Evolutionary conservation across 2,888 invertebrate genomes (phyloP), one percentile per base, ranked within the genome.

Genomic region (Salticus scenicus): DNA sequence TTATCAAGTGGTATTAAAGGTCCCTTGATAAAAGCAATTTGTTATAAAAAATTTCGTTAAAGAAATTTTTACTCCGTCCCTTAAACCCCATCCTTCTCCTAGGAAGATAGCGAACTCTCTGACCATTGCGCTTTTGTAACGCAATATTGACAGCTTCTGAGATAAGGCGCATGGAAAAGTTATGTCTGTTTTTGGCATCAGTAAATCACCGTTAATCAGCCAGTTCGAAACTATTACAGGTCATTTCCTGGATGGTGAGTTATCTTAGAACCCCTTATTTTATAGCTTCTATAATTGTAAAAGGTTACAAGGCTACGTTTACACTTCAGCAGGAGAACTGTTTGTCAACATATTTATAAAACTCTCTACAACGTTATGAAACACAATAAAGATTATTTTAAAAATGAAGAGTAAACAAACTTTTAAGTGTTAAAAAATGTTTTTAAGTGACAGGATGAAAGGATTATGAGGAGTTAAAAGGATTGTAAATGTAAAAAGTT

Each of bases 151-250:
- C 77, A 77, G 76, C 82, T 71, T 31, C 33, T 8, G 33, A 64
- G 83, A 83, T 83, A 83, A 83, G 66, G 31, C 28, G 37, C 30
- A 41, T 8, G 37, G 10, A 47, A 67, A 12, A 28, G 63, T 42
- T 71, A 47, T 70, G 30, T 57, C 67, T 66, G 51, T 76, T 72
- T 70, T 83, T 72, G 72, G 77, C 51, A 51, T 30, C 24, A 30
- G 66, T 83, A 83, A 83, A 83, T 83, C 83, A 83, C 51, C 63
- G 72, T 27, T 83, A 83, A 83, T 83, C 83, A 77, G 77, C 33
- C 71, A 31, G 20, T 33, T 31, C 20, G 31, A 31, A n/a, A 14
- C 27, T 17, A 12, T 64, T 63, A 33, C 75, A 75, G 69, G 63
- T 63, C 28, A 66, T 31, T 66, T 66, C 66, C 57, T 12, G 57